Evolutionary conservation across 2,113 vertebrate species (phyloP).

Genomic region (Dermatemys mawii): DNA sequence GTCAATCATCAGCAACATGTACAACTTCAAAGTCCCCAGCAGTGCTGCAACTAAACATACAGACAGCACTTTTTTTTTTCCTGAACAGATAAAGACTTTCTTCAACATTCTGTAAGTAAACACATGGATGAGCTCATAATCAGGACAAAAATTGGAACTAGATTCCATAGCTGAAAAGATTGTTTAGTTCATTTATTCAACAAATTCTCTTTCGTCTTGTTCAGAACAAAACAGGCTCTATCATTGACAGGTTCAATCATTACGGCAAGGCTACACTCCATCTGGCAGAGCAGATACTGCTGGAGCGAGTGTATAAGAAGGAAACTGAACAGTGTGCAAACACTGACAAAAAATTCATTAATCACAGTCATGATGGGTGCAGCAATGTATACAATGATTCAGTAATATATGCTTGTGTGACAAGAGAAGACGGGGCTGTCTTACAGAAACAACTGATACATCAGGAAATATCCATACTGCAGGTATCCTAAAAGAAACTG

Average conservation of each 20-base stretch:
- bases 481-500: background rate
- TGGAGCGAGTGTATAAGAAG: background rate
- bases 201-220: background rate
- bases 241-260: background rate
- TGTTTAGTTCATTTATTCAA: background rate
- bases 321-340: background rate
- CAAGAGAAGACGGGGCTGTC: background rate
- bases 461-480: background rate
- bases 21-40: background rate
- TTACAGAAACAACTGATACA: background rate
- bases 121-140: background rate
- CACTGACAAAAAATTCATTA: background rate
- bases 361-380: background rate
- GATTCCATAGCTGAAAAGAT: background rate
- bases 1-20: background rate
- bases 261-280: background rate
- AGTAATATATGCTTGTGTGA: background rate
- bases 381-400: background rate
- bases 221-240: background rate
- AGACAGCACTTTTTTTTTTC: too few species aligned
- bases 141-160: background rate
- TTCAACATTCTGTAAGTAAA: background rate
- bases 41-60: background rate
- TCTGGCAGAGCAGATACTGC: background rate
- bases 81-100: background rate